A percentile compares a stretch with the other conserved stretches of the same genome.
Evolutionary conservation across 2,113 vertebrate genomes (phyloP).

Genomic region (Equus quagga): DNA sequence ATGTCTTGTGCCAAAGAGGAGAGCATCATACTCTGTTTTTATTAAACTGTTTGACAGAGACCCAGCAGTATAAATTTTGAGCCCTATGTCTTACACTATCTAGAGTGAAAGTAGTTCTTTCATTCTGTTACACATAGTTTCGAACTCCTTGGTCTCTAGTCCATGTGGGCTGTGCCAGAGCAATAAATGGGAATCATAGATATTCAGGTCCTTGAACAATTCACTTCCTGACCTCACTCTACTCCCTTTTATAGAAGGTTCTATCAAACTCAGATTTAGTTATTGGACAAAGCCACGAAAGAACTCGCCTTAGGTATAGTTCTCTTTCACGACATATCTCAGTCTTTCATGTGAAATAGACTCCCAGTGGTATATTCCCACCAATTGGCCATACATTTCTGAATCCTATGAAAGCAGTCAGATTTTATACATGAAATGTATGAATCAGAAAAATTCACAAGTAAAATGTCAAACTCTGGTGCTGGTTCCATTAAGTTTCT

Average conservation of each 20-base stretch:
- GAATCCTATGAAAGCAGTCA: not conserved
- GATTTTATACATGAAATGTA: not conserved
- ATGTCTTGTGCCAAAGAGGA: not conserved
- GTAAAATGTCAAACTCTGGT: not conserved
- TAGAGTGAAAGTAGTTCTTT: not conserved
- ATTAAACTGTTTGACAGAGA: not conserved
- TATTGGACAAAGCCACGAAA: not conserved
- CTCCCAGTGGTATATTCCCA: not conserved
- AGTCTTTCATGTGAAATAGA: not conserved
- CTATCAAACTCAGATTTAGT: not conserved
- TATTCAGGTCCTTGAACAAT: not conserved
- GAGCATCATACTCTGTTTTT: not conserved
- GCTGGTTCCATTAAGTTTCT: not conserved
- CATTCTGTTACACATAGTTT: not conserved
- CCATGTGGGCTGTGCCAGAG: not conserved
- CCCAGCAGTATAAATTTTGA: not conserved
- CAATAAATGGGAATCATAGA: not conserved
- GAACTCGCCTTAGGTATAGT: not conserved
- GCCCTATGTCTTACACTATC: rapidly evolving
- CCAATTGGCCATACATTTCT: not conserved
- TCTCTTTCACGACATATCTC: not conserved
- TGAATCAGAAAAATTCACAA: not conserved
- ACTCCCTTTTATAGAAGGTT: not conserved
- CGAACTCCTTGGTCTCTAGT: not conserved
- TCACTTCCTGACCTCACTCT: not conserved